These are phyloP conservation scores for Oryctolagus cuniculus DNA, from an alignment of 2,113 vertebrate genomes.

Conservation along the genomic window mOryCun1.1 NC_091435.1:107205501-107206000, in stretches of 20 bases:
- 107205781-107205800: too few species aligned
- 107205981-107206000: too few species aligned
- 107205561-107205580: neutral
- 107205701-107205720: neutral
- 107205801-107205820: too few species aligned
- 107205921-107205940: too few species aligned
- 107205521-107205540: neutral
- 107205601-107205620: neutral
- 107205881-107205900: too few species aligned
- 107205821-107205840: too few species aligned
- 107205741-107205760: neutral
- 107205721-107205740: neutral
- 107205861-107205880: too few species aligned
- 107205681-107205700: conserved; percentile 17
- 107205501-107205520: neutral
- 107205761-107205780: too few species aligned
- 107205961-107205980: too few species aligned
- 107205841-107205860: too few species aligned
- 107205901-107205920: too few species aligned
- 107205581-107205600: neutral
- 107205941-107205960: too few species aligned
- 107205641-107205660: neutral
- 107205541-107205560: neutral
- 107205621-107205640: neutral
- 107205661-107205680: neutral